Conservation (phyloP, 2,888 invertebrate species). For the Lypha dubia region DNA sequence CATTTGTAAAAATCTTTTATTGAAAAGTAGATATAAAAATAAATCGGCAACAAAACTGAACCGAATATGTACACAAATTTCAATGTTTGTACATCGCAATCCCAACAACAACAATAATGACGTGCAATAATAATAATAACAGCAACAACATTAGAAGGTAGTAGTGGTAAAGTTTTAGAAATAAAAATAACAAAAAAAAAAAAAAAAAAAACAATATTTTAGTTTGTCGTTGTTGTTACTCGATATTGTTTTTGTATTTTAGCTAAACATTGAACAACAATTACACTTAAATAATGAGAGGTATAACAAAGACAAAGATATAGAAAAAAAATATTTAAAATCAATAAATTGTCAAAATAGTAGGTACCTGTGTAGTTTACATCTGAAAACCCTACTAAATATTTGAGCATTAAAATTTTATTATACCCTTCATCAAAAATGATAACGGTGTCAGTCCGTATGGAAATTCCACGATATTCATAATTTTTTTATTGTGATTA, state of each 20-base stretch:
- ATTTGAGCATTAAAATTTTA: too few species aligned
- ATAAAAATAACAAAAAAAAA: constrained; percentile 25
- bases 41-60: constrained; percentile 46
- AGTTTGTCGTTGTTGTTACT: constrained; percentile 38
- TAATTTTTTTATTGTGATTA: too few species aligned
- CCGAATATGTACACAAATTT: constrained; percentile 56
- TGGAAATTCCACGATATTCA: too few species aligned
- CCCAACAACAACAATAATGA: constrained; percentile 25
- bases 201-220: constrained; percentile 40
- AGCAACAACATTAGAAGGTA: constrained; percentile 9
- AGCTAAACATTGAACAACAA: constrained; percentile 68
- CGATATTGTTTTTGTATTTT: constrained; percentile 59
- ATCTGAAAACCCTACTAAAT: too few species aligned
- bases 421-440: too few species aligned
- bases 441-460: too few species aligned
- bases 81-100: constrained; percentile 50
- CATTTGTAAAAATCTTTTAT: constrained; percentile 61
- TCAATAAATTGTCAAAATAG: too few species aligned
- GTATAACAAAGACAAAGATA: background rate
- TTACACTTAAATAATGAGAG: constrained; percentile 55
- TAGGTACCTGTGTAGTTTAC: too few species aligned
- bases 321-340: background rate
- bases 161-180: constrained; percentile 31
- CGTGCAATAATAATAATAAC: constrained; percentile 41
- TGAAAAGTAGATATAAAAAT: constrained; percentile 45